phyloP scores from a whole-genome alignment of 2,888 invertebrate genomes.

The Drosophila meridionalis region DNA sequence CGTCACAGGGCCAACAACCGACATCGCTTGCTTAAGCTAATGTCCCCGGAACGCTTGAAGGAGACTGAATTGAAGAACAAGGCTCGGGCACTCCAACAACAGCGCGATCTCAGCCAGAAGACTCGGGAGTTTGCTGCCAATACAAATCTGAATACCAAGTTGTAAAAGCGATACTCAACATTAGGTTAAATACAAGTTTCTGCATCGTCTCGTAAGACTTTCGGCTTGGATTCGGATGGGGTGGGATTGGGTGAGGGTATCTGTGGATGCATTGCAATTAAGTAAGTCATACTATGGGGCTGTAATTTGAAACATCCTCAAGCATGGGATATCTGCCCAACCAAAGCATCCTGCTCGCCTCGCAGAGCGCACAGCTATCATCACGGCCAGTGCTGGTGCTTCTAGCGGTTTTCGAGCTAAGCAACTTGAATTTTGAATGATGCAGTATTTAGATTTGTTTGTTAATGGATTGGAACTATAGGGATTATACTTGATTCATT shows the following conservation, averaged over 20 bases:
- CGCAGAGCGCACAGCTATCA: background rate
- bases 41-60: conserved; percentile 39
- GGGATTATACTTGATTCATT: too few species aligned
- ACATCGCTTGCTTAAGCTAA: conserved; percentile 4
- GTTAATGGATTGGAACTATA: too few species aligned
- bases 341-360: conserved; percentile 35
- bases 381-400: background rate
- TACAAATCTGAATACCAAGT: conserved; percentile 10
- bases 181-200: conserved; percentile 5
- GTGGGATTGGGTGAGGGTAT: background rate
- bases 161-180: conserved; percentile 8
- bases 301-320: conserved; percentile 68
- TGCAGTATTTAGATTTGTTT: background rate
- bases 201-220: background rate
- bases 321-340: conserved; percentile 17
- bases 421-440: background rate
- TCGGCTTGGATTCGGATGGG: background rate
- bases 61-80: conserved; percentile 36
- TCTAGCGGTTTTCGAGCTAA: background rate
- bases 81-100: conserved; percentile 10
- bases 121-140: conserved; percentile 14
- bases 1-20: conserved; percentile 11
- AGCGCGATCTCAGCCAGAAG: conserved; percentile 15
- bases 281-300: conserved; percentile 62
- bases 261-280: conserved; percentile 57